phyloP scores from a whole-genome alignment of 2,113 vertebrate genomes.

The Dunckerocampus dactyliophorus region DNA sequence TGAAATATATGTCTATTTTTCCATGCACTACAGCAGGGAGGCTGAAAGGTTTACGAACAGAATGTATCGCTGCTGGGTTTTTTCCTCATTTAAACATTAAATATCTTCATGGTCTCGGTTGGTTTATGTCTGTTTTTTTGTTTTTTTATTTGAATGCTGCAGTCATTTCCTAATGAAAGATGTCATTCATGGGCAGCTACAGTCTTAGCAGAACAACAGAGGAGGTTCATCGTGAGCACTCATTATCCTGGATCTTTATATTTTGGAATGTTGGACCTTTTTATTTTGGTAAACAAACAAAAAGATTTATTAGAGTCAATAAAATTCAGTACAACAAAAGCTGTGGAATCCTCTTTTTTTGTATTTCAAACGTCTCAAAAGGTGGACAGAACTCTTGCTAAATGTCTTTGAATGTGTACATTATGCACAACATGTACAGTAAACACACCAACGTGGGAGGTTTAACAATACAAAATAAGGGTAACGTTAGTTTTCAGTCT shows the following conservation, averaged over 20 bases:
- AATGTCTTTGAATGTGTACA: slow-evolving; percentile 52
- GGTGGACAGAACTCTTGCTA: slow-evolving; percentile 31
- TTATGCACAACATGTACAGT: slow-evolving; percentile 42
- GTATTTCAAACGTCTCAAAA: slow-evolving; percentile 58
- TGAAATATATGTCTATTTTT: slow-evolving; percentile 69
- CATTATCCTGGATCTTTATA: slow-evolving; percentile 70
- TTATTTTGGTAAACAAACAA: slow-evolving; percentile 74
- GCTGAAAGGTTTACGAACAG: slow-evolving; percentile 29
- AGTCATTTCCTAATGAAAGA: slow-evolving; percentile 58
- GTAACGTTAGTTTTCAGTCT: too few species aligned
- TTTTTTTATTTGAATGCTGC: slow-evolving; percentile 42
- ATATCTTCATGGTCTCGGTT: slow-evolving; percentile 29
- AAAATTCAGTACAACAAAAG: slow-evolving; percentile 63
- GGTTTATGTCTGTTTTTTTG: slow-evolving; percentile 36
- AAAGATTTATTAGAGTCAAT: slow-evolving; percentile 73
- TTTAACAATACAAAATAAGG: slow-evolving; percentile 17
- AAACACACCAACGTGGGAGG: background rate
- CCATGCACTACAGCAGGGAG: slow-evolving; percentile 44
- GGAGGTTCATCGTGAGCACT: slow-evolving; percentile 33
- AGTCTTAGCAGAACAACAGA: slow-evolving; percentile 19
- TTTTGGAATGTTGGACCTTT: slow-evolving; percentile 76
- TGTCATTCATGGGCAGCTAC: slow-evolving; percentile 71
- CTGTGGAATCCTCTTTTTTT: too few species aligned
- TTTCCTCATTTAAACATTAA: slow-evolving; percentile 45
- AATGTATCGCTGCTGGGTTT: slow-evolving; percentile 57